Evolutionary conservation across 2,113 vertebrate genomes (phyloP).

Genomic region (Eudorcas thomsonii): DNA sequence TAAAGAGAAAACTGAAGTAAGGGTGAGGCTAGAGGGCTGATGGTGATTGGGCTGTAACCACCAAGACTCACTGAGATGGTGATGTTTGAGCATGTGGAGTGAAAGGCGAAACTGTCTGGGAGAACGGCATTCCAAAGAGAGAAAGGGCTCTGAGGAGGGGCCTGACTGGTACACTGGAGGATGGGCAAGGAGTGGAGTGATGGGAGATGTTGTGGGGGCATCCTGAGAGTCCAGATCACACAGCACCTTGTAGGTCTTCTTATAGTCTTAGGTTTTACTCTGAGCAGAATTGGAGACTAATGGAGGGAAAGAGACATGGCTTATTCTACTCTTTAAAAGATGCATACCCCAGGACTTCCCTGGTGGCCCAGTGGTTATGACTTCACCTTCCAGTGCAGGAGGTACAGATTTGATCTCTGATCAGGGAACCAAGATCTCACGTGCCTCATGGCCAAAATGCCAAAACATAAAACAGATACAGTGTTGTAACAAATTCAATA

Average conservation of each 20-base stretch:
- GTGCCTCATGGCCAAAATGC: not conserved
- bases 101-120: not conserved
- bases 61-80: not conserved
- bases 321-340: not conserved
- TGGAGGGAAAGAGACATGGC: not conserved
- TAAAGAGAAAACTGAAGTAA: not conserved
- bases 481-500: not conserved
- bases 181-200: not conserved
- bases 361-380: not conserved
- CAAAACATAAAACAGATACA: not conserved
- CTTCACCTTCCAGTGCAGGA: not conserved
- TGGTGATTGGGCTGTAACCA: not conserved
- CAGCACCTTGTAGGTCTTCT: not conserved
- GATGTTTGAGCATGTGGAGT: not conserved
- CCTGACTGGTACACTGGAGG: not conserved
- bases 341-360: not conserved
- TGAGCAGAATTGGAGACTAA: not conserved
- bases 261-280: not conserved
- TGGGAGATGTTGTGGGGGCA: not conserved
- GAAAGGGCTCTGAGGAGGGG: not conserved
- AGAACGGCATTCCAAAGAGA: not conserved
- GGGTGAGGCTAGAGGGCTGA: not conserved
- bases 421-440: not conserved
- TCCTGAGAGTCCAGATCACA: not conserved
- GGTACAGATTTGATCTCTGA: not conserved